A percentile compares a stretch with the other conserved stretches of the same genome.
Evolutionary conservation across 2,113 vertebrate genomes (phyloP).

Genomic region (Aptenodytes patagonicus): DNA sequence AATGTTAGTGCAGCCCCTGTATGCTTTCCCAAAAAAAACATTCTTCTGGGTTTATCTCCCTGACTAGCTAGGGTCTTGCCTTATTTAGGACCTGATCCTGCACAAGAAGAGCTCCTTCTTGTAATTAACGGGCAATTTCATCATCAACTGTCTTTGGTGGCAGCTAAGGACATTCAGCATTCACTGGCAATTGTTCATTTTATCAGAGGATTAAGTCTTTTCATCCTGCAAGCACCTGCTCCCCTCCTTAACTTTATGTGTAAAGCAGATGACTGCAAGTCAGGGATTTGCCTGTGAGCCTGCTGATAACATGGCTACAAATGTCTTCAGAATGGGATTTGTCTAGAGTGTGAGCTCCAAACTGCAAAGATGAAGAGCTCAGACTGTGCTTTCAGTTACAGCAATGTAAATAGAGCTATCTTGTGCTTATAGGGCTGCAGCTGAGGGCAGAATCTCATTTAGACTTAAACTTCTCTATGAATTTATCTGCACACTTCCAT

Average conservation of each 20-base stretch:
- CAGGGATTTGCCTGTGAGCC: neutral
- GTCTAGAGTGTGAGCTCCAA: neutral
- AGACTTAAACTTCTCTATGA: neutral
- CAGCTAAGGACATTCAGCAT: neutral
- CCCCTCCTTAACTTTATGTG: neutral
- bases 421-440: neutral
- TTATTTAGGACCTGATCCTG: neutral
- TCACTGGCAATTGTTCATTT: neutral
- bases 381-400: neutral
- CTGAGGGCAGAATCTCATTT: neutral
- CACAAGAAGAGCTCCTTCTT: neutral
- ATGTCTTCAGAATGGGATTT: neutral
- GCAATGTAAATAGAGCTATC: neutral
- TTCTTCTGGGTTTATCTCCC: neutral
- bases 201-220: neutral
- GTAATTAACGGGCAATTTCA: neutral
- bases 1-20: neutral
- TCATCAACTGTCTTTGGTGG: neutral
- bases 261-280: neutral
- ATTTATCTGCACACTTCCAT: neutral
- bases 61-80: neutral
- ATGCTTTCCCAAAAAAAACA: neutral
- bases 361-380: neutral
- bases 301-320: neutral
- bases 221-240: constrained; percentile 1